These are phyloP conservation scores for Mellilla xanthometata DNA, from an alignment of 2,888 invertebrate species.

Conservation along the genomic window DNA sequence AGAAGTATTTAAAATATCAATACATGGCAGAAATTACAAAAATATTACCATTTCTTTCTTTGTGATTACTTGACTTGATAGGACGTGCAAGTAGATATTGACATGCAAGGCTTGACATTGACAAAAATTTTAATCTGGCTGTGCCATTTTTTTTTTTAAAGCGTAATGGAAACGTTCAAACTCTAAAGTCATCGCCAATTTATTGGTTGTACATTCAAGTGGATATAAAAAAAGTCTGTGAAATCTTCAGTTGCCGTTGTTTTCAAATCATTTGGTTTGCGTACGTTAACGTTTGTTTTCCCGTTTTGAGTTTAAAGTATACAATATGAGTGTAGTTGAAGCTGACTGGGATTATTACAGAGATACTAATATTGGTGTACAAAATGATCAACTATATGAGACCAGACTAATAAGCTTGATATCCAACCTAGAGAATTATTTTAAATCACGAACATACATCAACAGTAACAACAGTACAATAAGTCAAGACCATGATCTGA, in stretches of 20 bases:
- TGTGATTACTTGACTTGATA: conserved; percentile 6
- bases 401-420: conserved; percentile 32
- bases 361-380: conserved; percentile 39
- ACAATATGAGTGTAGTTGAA: conserved; percentile 51
- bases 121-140: too few species aligned
- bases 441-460: conserved; percentile 40
- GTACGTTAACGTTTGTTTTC: too few species aligned
- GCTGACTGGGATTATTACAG: conserved; percentile 49
- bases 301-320: too few species aligned
- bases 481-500: conserved; percentile 57
- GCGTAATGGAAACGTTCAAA: too few species aligned
- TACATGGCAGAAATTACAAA: conserved; percentile 8
- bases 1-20: conserved; percentile 9
- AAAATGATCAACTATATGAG: conserved; percentile 42
- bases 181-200: too few species aligned
- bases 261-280: too few species aligned
- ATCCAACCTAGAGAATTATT: conserved; percentile 47
- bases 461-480: conserved; percentile 36
- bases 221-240: too few species aligned
- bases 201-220: too few species aligned
- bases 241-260: too few species aligned
- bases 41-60: conserved; percentile 18
- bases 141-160: too few species aligned
- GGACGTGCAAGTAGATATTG: not conserved
- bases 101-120: not conserved